Evolutionary conservation across 2,113 vertebrate species (phyloP).

Genomic region (Tauraco erythrolophus): DNA sequence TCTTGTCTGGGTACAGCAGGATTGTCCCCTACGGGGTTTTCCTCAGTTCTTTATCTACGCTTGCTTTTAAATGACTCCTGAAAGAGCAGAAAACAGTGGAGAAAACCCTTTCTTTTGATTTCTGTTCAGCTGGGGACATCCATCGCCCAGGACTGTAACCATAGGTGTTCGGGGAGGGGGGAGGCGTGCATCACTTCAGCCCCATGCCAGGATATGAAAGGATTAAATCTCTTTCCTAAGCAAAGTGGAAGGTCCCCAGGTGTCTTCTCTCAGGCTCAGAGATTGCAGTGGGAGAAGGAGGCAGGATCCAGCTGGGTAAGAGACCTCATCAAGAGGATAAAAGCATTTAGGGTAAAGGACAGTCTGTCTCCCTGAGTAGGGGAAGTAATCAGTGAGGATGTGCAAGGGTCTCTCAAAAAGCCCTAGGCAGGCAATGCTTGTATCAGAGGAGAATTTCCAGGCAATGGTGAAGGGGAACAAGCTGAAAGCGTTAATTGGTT

Average conservation of each 20-base stretch:
- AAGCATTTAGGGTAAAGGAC: constrained; percentile 65
- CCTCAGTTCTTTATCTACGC: constrained; percentile 24
- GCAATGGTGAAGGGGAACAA: not conserved
- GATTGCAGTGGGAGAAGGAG: constrained; percentile 55
- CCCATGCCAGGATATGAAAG: not conserved
- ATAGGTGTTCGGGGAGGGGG: not conserved
- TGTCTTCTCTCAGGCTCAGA: constrained; percentile 50
- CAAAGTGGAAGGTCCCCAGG: constrained; percentile 56
- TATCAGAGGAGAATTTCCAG: constrained; percentile 10
- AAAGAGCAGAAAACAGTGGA: not conserved
- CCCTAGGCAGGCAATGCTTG: not conserved
- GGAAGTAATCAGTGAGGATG: constrained; percentile 52
- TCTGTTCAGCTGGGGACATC: constrained; percentile 1
- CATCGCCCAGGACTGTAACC: not conserved
- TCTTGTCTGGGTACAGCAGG: not conserved
- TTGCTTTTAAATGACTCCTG: constrained; percentile 21
- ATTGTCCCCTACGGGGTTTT: constrained; percentile 1
- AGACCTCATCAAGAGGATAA: constrained; percentile 68
- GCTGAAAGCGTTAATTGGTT: not conserved
- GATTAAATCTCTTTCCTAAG: constrained; percentile 40
- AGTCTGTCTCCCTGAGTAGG: constrained; percentile 27
- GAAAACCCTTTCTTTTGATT: constrained; percentile 42
- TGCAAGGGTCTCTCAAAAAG: constrained; percentile 39
- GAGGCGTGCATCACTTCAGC: not conserved
- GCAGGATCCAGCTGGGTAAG: constrained; percentile 62